Evolutionary conservation across 2,113 vertebrate species (phyloP).

Genomic region (Urocolius indicus): DNA sequence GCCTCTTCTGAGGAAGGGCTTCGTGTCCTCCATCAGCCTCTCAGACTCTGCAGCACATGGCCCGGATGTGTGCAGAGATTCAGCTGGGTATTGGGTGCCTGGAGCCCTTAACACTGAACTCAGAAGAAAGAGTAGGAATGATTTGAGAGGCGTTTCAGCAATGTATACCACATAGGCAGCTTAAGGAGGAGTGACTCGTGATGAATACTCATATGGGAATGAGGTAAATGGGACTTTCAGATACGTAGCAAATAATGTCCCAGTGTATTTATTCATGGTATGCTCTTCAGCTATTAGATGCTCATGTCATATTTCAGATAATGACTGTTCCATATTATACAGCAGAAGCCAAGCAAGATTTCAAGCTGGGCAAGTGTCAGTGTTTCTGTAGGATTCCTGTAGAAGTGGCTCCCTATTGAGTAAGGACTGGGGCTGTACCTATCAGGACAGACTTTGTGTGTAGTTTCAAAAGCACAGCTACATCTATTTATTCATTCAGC

Average conservation of each 20-base stretch:
- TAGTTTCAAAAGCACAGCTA: not conserved
- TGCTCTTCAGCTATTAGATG: not conserved
- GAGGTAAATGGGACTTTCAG: not conserved
- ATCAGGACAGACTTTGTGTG: not conserved
- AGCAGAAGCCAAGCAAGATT: not conserved
- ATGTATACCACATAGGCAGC: not conserved
- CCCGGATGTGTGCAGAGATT: fast-evolving
- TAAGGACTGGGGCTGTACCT: not conserved
- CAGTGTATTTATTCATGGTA: not conserved
- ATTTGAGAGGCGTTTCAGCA: not conserved
- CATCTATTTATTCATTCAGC: not conserved
- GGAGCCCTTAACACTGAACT: not conserved
- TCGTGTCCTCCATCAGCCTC: not conserved
- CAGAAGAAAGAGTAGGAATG: not conserved
- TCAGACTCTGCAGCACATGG: fast-evolving
- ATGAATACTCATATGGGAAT: not conserved
- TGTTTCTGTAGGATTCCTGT: not conserved
- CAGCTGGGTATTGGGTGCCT: not conserved
- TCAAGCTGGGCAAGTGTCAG: not conserved
- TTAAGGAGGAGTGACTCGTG: not conserved
- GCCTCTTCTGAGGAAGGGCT: not conserved
- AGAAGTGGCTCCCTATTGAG: not conserved
- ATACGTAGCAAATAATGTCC: not conserved
- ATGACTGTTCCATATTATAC: not conserved
- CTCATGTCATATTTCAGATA: not conserved